These are phyloP conservation scores for Phylloscopus whistleri DNA, from an alignment of 2,113 vertebrate species.

Conservation along the genomic window DNA sequence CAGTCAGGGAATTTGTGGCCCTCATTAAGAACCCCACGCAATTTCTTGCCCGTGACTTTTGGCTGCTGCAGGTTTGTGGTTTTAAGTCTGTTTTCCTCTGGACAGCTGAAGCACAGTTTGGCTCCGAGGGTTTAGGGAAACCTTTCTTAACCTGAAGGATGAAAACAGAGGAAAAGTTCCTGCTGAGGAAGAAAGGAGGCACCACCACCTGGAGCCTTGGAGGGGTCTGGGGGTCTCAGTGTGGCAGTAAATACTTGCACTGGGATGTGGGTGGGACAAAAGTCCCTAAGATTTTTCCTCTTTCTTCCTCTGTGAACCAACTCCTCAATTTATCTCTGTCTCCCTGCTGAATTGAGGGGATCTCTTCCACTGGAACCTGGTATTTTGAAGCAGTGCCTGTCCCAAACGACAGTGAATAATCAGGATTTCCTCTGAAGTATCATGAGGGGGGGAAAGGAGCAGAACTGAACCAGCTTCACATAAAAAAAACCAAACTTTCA, in stretches of 20 bases:
- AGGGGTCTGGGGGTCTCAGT: neutral
- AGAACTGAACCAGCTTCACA: neutral
- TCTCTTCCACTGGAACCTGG: neutral
- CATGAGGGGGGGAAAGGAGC: fast-evolving
- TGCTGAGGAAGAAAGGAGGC: neutral
- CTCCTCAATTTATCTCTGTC: neutral
- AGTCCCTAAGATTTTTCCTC: neutral
- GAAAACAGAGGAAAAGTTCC: neutral
- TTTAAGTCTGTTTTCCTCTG: neutral
- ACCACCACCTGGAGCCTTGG: fast-evolving
- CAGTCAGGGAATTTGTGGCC: neutral
- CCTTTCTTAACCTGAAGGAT: neutral
- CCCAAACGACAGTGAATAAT: neutral
- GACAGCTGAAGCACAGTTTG: neutral
- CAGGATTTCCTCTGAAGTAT: neutral
- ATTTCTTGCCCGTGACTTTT: neutral
- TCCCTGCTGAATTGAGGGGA: neutral
- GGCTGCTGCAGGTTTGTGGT: neutral
- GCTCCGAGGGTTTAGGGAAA: neutral
- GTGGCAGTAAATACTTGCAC: neutral
- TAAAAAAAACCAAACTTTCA: neutral
- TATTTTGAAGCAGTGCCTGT: neutral
- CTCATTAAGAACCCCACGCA: neutral
- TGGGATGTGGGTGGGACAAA: neutral
- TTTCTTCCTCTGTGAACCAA: neutral